Conservation (phyloP, 2,797 vertebrate genomes). For the Setipinna tenuifilis region DNA sequence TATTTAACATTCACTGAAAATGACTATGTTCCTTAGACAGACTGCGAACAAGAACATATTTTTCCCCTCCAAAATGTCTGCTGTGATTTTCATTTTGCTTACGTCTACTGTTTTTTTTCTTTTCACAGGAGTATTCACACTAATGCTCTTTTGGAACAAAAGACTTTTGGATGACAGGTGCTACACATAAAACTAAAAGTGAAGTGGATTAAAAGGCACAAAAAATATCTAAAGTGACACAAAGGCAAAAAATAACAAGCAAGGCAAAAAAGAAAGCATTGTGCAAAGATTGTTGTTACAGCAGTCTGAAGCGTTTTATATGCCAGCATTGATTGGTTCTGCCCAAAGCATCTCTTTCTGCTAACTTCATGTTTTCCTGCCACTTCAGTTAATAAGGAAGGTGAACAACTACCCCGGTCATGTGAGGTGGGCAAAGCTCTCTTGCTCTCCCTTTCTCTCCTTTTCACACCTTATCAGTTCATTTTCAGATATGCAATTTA, state of each 20-base stretch:
- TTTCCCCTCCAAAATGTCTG: not conserved
- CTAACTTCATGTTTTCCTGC: slow-evolving; percentile 59
- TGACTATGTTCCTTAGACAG: not conserved
- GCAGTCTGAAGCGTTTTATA: slow-evolving; percentile 54
- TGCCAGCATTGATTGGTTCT: slow-evolving; percentile 61
- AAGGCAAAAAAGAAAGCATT: not conserved
- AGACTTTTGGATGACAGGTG: not conserved
- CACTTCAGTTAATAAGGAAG: slow-evolving; percentile 70
- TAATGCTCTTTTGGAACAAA: not conserved
- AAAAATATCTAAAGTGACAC: not conserved
- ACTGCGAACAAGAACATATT: not conserved
- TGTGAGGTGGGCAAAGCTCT: slow-evolving; percentile 51
- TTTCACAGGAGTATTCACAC: slow-evolving; percentile 4
- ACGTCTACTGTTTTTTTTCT: not conserved
- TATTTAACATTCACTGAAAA: not conserved
- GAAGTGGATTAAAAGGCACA: slow-evolving; percentile 18
- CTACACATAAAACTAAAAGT: not conserved
- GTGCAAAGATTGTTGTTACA: not conserved
- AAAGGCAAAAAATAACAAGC: slow-evolving; percentile 58
- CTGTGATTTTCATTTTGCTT: not conserved
- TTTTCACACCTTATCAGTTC: slow-evolving; percentile 39
- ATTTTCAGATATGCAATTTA: slow-evolving; percentile 64
- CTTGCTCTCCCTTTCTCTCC: slow-evolving; percentile 48
- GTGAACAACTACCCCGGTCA: slow-evolving; percentile 58
- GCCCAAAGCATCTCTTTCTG: slow-evolving; percentile 65